Base-by-base conservation (phyloP, 2,113 vertebrate species). In the Brachirus orientalis region DNA sequence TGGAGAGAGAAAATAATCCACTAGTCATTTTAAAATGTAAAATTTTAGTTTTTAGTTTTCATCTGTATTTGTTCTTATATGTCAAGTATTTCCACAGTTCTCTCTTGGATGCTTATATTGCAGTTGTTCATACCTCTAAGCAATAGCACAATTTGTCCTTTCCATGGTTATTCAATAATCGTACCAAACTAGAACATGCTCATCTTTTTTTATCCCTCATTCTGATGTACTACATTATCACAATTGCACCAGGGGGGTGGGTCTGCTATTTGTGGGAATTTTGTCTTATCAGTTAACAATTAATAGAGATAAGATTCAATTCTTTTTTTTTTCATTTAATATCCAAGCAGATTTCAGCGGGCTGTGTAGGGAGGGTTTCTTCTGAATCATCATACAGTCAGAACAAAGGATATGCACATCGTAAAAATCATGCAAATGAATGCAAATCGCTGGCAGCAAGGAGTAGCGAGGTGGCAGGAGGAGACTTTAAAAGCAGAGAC, bases 401-500 rank as follows among this genome's bases (percentile, higher is more conserved):
- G 93, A 96, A 95, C 94, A 96, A 96, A 95, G 94, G 89, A 91
- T 86, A 77, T 90, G 89, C 92, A 88, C 90, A 92, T 93, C 89
- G 92, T 91, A 88, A 94, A 54, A 91, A 84, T 84, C 78, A 94
- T 95, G 94, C 91, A 96, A 95, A 95, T 96, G 83, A 91, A 93
- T 91, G 93, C 89, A 95, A 95, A 95, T 95, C 90, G 94, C 90
- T 88, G 90, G 90, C 92, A 93, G 92, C 87, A 73, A 90, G 60
- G 79, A 93, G 90, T 82, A 80, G 85, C 83, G 75, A 80, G 88
- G 86, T 77, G 72, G 86, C 60, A 51, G 75, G 67, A 71, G 79
- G 65, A 63, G 67, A 44, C 61, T 68, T 75, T 79, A 67, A 70
- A 86, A 82, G 63, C 66, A 86, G 58, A 48, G 61, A 83, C 77